These are phyloP conservation scores for Eulemur coronatus DNA, from an alignment of 2,797 vertebrate species.

Conservation along the genomic window DNA sequence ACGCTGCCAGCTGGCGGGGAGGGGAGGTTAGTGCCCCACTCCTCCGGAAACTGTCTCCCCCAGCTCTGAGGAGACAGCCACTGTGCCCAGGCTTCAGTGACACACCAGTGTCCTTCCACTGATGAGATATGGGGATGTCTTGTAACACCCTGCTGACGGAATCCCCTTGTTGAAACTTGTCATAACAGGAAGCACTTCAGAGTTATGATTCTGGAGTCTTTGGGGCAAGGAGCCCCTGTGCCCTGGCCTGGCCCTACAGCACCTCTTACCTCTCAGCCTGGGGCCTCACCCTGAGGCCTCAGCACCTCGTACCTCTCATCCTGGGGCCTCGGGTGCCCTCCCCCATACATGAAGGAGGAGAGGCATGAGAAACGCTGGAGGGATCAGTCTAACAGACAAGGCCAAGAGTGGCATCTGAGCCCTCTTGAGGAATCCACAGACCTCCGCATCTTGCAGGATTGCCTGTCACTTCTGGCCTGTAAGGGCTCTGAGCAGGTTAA, in stretches of 20 bases:
- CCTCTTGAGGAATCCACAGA: neutral
- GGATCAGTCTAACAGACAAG: neutral
- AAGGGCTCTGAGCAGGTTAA: neutral
- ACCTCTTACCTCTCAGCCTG: neutral
- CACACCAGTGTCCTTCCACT: neutral
- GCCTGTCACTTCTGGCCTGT: neutral
- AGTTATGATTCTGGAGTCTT: neutral
- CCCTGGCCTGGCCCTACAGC: neutral
- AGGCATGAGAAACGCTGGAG: neutral
- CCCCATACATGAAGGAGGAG: neutral
- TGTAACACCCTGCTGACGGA: neutral
- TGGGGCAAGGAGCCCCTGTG: neutral
- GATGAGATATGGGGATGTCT: neutral
- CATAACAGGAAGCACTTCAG: neutral
- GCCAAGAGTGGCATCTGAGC: neutral
- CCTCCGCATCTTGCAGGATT: neutral
- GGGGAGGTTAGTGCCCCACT: neutral
- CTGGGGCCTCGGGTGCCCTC: neutral
- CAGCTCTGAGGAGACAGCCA: neutral
- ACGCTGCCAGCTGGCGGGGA: fast-evolving
- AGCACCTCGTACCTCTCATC: neutral
- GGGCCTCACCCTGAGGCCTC: neutral
- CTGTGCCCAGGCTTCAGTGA: neutral
- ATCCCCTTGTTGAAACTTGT: neutral
- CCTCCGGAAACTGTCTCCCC: neutral